Evolutionary conservation across 2,797 vertebrate genomes (phyloP), one percentile per base, ranked within the genome.

Genomic region (Pterois miles): DNA sequence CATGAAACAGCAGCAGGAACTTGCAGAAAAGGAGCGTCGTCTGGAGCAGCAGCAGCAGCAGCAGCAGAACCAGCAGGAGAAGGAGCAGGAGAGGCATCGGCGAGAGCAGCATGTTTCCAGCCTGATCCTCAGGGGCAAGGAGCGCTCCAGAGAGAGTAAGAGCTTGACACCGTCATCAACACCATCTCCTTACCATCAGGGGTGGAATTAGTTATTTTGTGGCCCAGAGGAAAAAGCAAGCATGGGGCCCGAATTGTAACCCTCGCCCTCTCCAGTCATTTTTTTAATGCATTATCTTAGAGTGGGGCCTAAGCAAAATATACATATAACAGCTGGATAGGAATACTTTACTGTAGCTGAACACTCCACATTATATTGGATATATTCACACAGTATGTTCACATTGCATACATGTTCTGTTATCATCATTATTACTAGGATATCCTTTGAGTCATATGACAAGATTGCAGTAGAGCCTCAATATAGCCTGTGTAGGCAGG

Each of bases 1-100:
- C 88, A 97, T 99, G 96, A 99, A 99, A 92, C 97, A 99, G 80
- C 97, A 97, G 85, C 98, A 99, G 95, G 98, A 99, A 92, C 95
- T 98, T 83, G 94, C 97, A 80, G 98, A 99, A 93, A 98, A 98
- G 94, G 98, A 99, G 83, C 97, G 97, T 78, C 96, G 97, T 90
- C 96, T 98, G 92, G 94, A 98, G 95, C 97, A 99, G 94, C 97
- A 86, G 50, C 80, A 97, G 92, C 96, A 98, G 91, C 95, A 97
- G 94, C 97, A 98, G 93, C 97, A 98, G 86, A 98, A 96, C 92
- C 97, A 96, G 89, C 97, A 98, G 95, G 97, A 99, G 91, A 98
- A 97, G 92, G 98, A 99, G 90, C 94, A 97, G 93, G 98, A 99
- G 91, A 95, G 96, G 85, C 97, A 97, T 90, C 96, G 96, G 65